Base-by-base conservation (phyloP, 2,113 vertebrate species). In the Notarius lentiginosus region DNA sequence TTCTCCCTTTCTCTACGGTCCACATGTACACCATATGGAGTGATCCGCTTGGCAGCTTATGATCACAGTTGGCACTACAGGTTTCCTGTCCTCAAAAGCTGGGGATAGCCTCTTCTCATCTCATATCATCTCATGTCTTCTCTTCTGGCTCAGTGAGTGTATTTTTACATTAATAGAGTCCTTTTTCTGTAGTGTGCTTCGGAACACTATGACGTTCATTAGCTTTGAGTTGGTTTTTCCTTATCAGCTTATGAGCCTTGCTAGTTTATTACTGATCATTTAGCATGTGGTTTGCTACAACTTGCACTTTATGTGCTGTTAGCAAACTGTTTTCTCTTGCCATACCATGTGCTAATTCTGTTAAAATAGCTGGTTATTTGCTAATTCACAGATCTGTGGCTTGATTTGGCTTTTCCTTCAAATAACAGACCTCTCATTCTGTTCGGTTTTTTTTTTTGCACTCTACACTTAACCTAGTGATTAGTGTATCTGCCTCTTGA, bases 1-100 rank as follows among this genome's bases (percentile, higher is more conserved):
- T 27, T 41, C 22, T 41, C 18, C 9, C 30, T 10, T 60, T 60
- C 18, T 53, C 41, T 80, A 41, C 5, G 5, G 79, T 80, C 56
- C 79, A 80, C 56, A 22, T 60, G 79, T 60, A 80, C 79, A 80
- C 79, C 79, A 80, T 60, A 80, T 80, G 79, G 79, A 60, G 30
- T 4, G 27, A 60, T 80, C 18, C 5, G 18, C 79, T 60, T 61
- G 55, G 17, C 79, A 80, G 27, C 30, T 80, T 80, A 56, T 80
- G 79, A 60, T 80, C 60, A 80, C 79, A 80, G 79, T 80, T 34
- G 17, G 18, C 18, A 10, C 56, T 80, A 80, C 79, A 80, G 56
- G 56, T 80, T 80, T 60, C 56, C 56, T 80, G 55, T 80, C 79
- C 56, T 80, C 79, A 41, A 41, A 79, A 34, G 1, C 27, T 79